Conservation (phyloP, 1,140 invertebrate genomes). For the Gryllus bimaculatus region DNA sequence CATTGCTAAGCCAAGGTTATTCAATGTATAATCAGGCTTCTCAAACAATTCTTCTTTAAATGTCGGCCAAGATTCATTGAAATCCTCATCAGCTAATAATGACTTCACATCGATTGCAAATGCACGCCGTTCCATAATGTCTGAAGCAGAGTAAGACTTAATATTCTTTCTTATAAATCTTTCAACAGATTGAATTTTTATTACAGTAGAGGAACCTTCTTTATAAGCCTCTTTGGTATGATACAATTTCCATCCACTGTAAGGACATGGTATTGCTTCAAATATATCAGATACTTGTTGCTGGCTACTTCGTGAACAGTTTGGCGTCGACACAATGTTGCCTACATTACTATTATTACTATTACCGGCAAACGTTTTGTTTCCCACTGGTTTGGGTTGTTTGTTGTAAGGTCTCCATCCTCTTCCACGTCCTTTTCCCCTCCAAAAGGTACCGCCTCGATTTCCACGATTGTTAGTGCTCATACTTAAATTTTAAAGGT, state of each 20-base stretch:
- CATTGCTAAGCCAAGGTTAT: constrained; percentile 59
- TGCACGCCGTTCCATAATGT: constrained; percentile 50
- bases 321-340: not conserved
- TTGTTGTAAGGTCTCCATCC: not conserved
- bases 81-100: constrained; percentile 47
- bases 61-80: constrained; percentile 46
- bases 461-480: not conserved
- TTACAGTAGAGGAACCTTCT: constrained; percentile 34
- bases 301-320: not conserved
- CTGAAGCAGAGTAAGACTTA: constrained; percentile 42
- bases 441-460: not conserved
- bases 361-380: too few relatives aligned
- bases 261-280: constrained; percentile 10
- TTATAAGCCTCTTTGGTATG: constrained; percentile 40
- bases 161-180: constrained; percentile 44
- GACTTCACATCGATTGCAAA: constrained; percentile 55
- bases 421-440: not conserved
- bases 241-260: constrained; percentile 20
- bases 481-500: too few relatives aligned
- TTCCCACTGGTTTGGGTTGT: not conserved
- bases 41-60: constrained; percentile 56
- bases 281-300: constrained; percentile 9
- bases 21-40: constrained; percentile 50
- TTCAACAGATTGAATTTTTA: constrained; percentile 44
- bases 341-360: not conserved